These are phyloP conservation scores for Octomys mimax DNA, from an alignment of 2,797 vertebrate genomes.

Conservation along the genomic window DNA sequence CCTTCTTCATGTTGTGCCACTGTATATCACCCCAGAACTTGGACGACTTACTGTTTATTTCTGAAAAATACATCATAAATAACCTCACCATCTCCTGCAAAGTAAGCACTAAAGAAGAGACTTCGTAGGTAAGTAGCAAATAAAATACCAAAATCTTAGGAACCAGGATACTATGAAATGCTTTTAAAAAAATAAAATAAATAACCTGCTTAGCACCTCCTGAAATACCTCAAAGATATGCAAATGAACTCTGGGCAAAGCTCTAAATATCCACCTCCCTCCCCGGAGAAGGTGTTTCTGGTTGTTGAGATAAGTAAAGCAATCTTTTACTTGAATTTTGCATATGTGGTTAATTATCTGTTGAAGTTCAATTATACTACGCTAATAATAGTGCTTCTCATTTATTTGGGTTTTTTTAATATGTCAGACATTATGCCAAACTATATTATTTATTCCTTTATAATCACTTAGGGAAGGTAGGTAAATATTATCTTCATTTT, in stretches of 20 bases:
- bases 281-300: constrained; percentile 61
- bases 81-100: constrained; percentile 29
- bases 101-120: constrained; percentile 44
- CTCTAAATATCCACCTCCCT: constrained; percentile 64
- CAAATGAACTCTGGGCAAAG: constrained; percentile 14
- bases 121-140: constrained; percentile 53
- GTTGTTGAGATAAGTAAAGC: constrained; percentile 48
- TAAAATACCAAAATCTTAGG: constrained; percentile 40
- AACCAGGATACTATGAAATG: constrained; percentile 9
- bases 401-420: constrained; percentile 58
- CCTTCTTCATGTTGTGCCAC: constrained; percentile 11
- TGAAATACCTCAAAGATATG: constrained; percentile 62
- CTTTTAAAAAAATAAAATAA: background rate
- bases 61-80: constrained; percentile 50
- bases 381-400: constrained; percentile 53
- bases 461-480: background rate
- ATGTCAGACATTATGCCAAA: constrained; percentile 14
- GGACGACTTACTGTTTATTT: constrained; percentile 28
- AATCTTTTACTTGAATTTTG: constrained; percentile 62
- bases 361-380: constrained; percentile 50
- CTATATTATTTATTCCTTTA: constrained; percentile 54
- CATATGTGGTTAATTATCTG: constrained; percentile 67
- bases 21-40: constrained; percentile 11
- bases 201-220: constrained; percentile 36
- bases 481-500: constrained; percentile 53